Base-by-base conservation (phyloP, 1,140 invertebrate species). In the Drosophila mojavensis region DNA sequence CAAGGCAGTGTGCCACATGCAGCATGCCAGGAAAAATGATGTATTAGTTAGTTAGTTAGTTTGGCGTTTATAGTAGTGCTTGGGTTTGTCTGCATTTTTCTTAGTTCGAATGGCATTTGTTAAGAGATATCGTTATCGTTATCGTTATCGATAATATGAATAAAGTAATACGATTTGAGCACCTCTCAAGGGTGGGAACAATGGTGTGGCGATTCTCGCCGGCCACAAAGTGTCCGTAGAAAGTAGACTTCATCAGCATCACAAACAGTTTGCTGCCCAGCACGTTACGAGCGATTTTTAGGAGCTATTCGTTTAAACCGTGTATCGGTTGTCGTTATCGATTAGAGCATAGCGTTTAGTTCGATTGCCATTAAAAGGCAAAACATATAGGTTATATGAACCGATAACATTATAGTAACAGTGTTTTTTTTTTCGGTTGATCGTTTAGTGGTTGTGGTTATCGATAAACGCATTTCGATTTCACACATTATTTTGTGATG, bases 221-320 rank as follows among this genome's bases (percentile, higher is more conserved):
- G 47, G 98, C 98, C 26, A 99, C 98, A 93, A 99, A 99, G 93
- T 99, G 99, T 10, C 98, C 98, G 93, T 99, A 99, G 93, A 99
- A 99, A 17, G 98, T 98, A 2, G 94, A 93, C 93, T 98, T 98
- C 97, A 99, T 99, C 43, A 98, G 73, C n/a, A 93, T 80, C 15
- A 95, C 94, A 93, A 99, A 99, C 7, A 99, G 91, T 68, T 92
- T 94, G 79, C 97, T 95, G 3, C 99, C 98, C 41, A 99, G 92
- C n/a, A 99, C 58, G 72, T 93, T 93, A 73, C 96, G 95, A 11
- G 95, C 93, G 11, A 97, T 72, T 94, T 97, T 97, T 96, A 99
- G 97, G 28, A 99, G 91, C 98, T 99, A 26, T 65, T 41, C 60
- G 15, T 58, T 59, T 53, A 24, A 10, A 30, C 43, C 36, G 56